phyloP scores from a whole-genome alignment of 2,113 vertebrate genomes.

The Oncorhynchus mykiss region DNA sequence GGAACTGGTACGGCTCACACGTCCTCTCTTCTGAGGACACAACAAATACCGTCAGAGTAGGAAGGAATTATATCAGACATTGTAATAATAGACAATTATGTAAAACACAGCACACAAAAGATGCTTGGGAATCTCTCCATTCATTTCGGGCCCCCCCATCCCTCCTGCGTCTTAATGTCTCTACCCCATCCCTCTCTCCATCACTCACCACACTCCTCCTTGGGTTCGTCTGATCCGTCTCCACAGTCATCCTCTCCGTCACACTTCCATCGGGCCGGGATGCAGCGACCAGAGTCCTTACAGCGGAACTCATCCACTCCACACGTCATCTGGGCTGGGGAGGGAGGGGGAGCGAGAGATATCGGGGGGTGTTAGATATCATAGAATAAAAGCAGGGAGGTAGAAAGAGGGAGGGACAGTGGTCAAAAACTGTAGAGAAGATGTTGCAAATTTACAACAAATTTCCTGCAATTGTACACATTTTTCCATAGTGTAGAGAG shows the following conservation, averaged over 20 bases:
- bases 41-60: neutral
- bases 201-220: slow-evolving; percentile 92
- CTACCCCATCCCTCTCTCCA: neutral
- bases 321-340: slow-evolving; percentile 92
- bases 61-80: neutral
- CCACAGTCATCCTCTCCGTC: slow-evolving; percentile 95
- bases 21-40: slow-evolving; percentile 86
- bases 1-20: slow-evolving; percentile 97
- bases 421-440: neutral
- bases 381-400: neutral
- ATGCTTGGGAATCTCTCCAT: neutral
- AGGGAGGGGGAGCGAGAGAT: neutral
- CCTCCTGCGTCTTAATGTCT: neutral
- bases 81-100: neutral
- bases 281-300: slow-evolving; percentile 94
- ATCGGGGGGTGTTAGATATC: no score
- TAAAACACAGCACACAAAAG: neutral
- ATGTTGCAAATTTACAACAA: neutral
- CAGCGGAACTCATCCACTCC: slow-evolving; percentile 94
- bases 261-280: slow-evolving; percentile 95
- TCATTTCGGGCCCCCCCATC: neutral
- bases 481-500: no score
- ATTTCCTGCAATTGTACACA: slow-evolving; percentile 87
- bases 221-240: slow-evolving; percentile 92
- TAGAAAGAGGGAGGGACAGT: neutral